phyloP scores from a whole-genome alignment of 2,888 invertebrate species.

The Adelognathus sp. region DNA sequence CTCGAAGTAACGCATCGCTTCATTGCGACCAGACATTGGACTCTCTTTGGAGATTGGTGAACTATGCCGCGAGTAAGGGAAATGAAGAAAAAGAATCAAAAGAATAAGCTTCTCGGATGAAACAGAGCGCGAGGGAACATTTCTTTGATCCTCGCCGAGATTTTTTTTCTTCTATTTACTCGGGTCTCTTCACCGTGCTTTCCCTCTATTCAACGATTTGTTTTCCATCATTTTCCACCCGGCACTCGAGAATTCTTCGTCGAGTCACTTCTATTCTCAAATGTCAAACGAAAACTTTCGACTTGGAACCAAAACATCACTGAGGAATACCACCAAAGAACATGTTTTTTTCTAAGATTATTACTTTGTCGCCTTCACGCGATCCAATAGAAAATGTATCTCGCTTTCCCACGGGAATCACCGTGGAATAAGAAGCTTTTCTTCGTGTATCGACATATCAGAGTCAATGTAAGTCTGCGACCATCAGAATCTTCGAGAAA shows the following conservation, averaged over 20 bases:
- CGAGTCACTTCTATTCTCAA: background rate
- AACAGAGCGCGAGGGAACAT: background rate
- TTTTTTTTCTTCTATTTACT: background rate
- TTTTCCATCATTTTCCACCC: background rate
- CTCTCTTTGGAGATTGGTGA: background rate
- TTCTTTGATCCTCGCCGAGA: constrained; percentile 2
- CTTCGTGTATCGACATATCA: too few relatives aligned
- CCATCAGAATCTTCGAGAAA: too few relatives aligned
- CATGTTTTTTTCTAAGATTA: too few relatives aligned
- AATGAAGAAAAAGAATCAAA: background rate
- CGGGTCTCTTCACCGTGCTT: background rate
- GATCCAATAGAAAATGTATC: too few relatives aligned
- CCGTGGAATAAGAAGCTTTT: too few relatives aligned
- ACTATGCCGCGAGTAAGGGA: background rate
- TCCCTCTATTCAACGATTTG: background rate
- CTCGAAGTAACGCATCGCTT: background rate
- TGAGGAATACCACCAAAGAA: background rate
- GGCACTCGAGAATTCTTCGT: background rate
- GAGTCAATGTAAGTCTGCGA: too few relatives aligned
- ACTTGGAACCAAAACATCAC: background rate
- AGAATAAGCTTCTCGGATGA: background rate
- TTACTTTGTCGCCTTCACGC: too few relatives aligned
- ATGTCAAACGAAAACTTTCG: background rate
- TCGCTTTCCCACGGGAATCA: too few relatives aligned
- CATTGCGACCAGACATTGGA: background rate